These are phyloP conservation scores for Trachurus trachurus DNA, from an alignment of 2,797 vertebrate species.

Conservation along the genomic window DNA sequence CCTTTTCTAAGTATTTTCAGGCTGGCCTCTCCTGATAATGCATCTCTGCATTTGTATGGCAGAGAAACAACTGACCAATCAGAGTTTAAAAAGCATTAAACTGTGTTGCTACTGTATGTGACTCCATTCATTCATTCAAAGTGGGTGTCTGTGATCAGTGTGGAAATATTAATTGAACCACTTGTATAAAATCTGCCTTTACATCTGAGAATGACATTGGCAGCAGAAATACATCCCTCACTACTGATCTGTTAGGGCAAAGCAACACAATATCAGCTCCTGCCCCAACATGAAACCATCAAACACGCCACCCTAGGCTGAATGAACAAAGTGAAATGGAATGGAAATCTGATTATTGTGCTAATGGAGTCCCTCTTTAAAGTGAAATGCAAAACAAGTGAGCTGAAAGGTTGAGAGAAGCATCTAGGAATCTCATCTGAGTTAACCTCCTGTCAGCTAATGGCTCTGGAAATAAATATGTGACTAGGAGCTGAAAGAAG, in stretches of 20 bases:
- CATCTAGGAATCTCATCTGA: not conserved
- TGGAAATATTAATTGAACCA: too few relatives aligned
- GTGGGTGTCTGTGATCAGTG: too few relatives aligned
- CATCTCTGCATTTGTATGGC: not conserved
- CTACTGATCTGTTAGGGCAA: not conserved
- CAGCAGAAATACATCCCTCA: not conserved
- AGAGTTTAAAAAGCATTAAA: too few relatives aligned
- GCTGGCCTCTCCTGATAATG: too few relatives aligned
- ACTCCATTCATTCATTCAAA: too few relatives aligned
- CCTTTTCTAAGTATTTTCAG: too few relatives aligned
- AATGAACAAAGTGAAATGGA: not conserved
- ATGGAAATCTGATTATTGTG: not conserved
- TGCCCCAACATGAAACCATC: not conserved
- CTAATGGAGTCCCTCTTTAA: not conserved
- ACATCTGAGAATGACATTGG: too few relatives aligned
- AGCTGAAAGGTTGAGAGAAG: not conserved
- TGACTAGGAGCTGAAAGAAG: conserved; percentile 8
- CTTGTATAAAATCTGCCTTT: too few relatives aligned
- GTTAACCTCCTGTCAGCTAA: not conserved
- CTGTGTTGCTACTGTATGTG: too few relatives aligned
- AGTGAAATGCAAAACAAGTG: not conserved
- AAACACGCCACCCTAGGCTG: not conserved
- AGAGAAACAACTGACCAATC: too few relatives aligned
- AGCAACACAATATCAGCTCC: not conserved
- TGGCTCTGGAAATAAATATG: conserved; percentile 8